A percentile compares a stretch with the other conserved stretches of the same genome.
Evolutionary conservation across 2,888 invertebrate species (phyloP).

Genomic region (Hirudinaria manillensis): DNA sequence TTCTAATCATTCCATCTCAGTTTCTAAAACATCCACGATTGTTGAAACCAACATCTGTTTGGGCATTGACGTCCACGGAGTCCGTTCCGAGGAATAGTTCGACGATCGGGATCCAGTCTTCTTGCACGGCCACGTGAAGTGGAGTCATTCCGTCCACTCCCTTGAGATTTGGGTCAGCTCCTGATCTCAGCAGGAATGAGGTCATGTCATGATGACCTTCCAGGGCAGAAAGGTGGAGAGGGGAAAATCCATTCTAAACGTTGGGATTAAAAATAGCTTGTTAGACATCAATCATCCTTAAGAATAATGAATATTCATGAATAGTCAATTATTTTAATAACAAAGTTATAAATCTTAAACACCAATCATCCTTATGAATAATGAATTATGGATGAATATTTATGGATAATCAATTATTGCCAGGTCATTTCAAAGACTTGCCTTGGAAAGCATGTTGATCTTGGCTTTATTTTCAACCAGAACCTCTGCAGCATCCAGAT

Average conservation of each 20-base stretch:
- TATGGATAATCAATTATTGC: too few relatives aligned
- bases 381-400: not conserved
- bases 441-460: slow-evolving; percentile 9
- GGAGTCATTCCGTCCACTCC: slow-evolving; percentile 95
- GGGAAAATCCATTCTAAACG: slow-evolving; percentile 76
- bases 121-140: slow-evolving; percentile 84
- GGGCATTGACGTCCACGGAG: slow-evolving; percentile 4
- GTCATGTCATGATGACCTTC: slow-evolving; percentile 97
- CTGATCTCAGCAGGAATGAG: slow-evolving; percentile 82
- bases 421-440: not conserved
- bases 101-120: slow-evolving; percentile 71
- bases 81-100: not conserved
- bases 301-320: not conserved
- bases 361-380: not conserved
- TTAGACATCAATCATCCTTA: not conserved
- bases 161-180: slow-evolving; percentile 80
- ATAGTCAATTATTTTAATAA: too few relatives aligned
- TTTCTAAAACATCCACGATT: not conserved
- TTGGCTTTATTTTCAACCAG: slow-evolving; percentile 7
- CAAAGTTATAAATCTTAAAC: too few relatives aligned
- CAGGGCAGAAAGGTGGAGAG: slow-evolving; percentile 79
- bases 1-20: not conserved
- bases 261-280: not conserved
- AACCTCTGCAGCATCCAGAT: slow-evolving; percentile 68
- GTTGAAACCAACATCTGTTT: slow-evolving; percentile 1